Base-by-base conservation (phyloP, 2,888 invertebrate genomes). In the Scrobipalpa costella region DNA sequence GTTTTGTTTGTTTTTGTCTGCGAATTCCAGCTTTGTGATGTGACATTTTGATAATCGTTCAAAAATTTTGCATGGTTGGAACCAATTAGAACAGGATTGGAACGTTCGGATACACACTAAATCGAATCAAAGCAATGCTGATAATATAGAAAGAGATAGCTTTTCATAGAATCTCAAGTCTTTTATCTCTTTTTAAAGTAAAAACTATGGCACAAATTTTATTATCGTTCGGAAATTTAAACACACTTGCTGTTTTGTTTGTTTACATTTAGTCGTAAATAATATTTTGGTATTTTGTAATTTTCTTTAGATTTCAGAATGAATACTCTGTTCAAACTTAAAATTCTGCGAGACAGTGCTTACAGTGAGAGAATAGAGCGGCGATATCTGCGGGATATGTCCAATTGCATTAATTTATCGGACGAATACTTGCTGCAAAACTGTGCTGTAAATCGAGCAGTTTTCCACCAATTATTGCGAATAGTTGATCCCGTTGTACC, bases 401-500 rank as follows among this genome's bases (percentile, higher is more conserved):
- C 78, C 0, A 71, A 84, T 65, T 83, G 78, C 65, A 13, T 79
- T 0, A 78, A 79, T 64, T 72, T 84, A 63, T 73, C 84, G 0
- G 84, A 84, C 68, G 67, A 77, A 0, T 84, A 84, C 67, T 71
- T 84, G 57, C 19, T 82, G 19, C 78, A 73, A 57, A 80, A 80
- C 62, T 84, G 83, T 72, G 74, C 78, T n/a, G 69, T 84, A 7
- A 82, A 79, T 64, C 73, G 70, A 68, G 44, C 61, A 2, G 73
- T 84, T 38, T 84, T 81, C 60, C 80, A 82, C 66, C 76, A 79
- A 65, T 69, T 84, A 52, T 64, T 84, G 38, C 73, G 73, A 63
- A 79, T 83, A 70, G 64, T 84, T 49, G 82, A 83, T 67, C 82
- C 84, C 33, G 77, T 84, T 7, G 80, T 84, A 6, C 83, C 84